These are phyloP conservation scores for Epinotia bilunana DNA, from an alignment of 2,888 invertebrate genomes.

Conservation along the genomic window DNA sequence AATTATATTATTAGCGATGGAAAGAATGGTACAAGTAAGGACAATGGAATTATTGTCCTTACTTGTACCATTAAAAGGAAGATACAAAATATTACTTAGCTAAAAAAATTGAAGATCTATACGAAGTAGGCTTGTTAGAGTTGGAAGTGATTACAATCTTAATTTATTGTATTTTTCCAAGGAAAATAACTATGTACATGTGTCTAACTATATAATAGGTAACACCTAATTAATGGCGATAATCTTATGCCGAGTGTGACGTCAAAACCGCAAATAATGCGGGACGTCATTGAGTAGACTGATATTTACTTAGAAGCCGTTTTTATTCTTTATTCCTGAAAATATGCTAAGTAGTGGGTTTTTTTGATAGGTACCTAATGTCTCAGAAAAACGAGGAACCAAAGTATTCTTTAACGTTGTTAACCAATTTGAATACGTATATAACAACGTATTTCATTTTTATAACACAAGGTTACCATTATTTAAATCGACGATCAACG, in stretches of 20 bases:
- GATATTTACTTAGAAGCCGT: not conserved
- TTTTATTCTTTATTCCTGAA: not conserved
- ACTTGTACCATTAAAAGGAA: not conserved
- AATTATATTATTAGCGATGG: not conserved
- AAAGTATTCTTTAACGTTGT: not conserved
- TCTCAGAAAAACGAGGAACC: too few species aligned
- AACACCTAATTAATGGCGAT: not conserved
- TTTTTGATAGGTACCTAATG: not conserved
- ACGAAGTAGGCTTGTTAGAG: not conserved
- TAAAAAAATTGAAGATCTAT: not conserved
- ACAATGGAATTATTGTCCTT: too few species aligned
- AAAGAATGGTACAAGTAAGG: not conserved
- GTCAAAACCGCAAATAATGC: not conserved
- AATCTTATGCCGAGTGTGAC: not conserved
- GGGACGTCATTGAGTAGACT: conserved; percentile 3
- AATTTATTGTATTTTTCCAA: not conserved
- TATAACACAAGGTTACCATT: not conserved
- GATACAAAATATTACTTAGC: not conserved
- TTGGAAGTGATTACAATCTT: too few species aligned
- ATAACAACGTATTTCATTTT: not conserved
- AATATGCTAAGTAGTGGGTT: not conserved
- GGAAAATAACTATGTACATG: not conserved
- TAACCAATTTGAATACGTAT: not conserved
- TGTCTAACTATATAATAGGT: not conserved
- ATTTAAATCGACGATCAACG: conserved; percentile 23